phyloP scores from a whole-genome alignment of 2,888 invertebrate species.

The Aspidiotus rigidus region DNA sequence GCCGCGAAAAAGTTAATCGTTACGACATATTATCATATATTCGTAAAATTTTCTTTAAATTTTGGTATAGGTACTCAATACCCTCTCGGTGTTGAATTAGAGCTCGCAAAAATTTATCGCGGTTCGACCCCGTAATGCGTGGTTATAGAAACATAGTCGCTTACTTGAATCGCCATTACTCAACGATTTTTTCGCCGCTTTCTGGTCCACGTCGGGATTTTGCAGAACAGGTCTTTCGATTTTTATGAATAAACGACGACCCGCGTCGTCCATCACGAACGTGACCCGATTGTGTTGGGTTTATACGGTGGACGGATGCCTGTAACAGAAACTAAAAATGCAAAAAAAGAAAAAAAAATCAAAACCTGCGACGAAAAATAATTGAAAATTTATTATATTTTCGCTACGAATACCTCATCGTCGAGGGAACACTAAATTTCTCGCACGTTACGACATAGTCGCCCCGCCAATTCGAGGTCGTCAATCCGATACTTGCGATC shows the following conservation, averaged over 20 bases:
- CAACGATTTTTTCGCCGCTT: slow-evolving; percentile 5
- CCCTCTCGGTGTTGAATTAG: too few species aligned
- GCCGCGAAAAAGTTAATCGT: too few species aligned
- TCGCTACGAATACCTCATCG: too few species aligned
- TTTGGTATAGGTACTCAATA: background rate
- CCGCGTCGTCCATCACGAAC: slow-evolving; percentile 5
- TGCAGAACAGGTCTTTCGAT: slow-evolving; percentile 31
- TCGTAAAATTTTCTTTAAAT: background rate
- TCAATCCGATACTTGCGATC: too few species aligned
- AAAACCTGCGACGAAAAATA: background rate
- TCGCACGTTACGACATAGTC: too few species aligned
- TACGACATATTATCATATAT: background rate
- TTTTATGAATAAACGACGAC: slow-evolving; percentile 23
- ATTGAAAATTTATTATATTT: too few species aligned
- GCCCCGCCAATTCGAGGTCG: too few species aligned
- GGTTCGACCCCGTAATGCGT: too few species aligned
- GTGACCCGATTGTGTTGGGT: background rate
- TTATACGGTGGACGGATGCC: background rate
- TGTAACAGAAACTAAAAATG: slow-evolving; percentile 7
- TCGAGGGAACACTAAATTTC: too few species aligned
- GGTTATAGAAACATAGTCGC: background rate
- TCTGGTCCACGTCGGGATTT: slow-evolving; percentile 18
- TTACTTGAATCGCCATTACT: slow-evolving; percentile 6
- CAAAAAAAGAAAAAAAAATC: background rate
- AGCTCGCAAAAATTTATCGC: background rate